phyloP scores from a whole-genome alignment of 2,797 vertebrate species.

The Onychomys arenicola region DNA sequence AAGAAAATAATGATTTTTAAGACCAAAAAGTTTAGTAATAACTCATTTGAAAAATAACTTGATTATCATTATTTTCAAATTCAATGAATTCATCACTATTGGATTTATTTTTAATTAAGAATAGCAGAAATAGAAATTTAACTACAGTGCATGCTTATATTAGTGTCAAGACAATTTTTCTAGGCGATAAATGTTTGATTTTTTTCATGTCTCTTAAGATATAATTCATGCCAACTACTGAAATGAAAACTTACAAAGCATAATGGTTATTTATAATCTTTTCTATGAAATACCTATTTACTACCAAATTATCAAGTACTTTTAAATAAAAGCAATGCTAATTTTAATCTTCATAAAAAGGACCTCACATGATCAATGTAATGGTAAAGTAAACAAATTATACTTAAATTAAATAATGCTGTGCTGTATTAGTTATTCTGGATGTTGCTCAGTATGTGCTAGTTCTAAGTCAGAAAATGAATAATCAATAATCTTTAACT shows the following conservation, averaged over 20 bases:
- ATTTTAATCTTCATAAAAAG: slow-evolving; percentile 5
- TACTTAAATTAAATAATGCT: neutral
- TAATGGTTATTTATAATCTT: neutral
- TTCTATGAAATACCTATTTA: neutral
- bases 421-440: neutral
- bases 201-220: neutral
- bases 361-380: neutral
- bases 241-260: neutral
- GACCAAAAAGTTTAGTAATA: neutral
- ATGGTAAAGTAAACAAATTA: neutral
- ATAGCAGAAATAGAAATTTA: neutral
- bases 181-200: neutral
- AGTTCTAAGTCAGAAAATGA: neutral
- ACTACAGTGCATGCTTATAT: neutral
- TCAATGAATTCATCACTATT: neutral
- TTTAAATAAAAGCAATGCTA: neutral
- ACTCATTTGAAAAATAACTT: neutral
- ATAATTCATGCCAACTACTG: neutral
- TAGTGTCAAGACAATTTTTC: neutral
- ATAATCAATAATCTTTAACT: neutral
- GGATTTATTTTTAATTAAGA: slow-evolving; percentile 5
- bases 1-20: neutral
- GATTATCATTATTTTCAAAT: neutral
- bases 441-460: neutral
- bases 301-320: neutral